phyloP scores from a whole-genome alignment of 2,797 vertebrate species.

The Emys orbicularis region DNA sequence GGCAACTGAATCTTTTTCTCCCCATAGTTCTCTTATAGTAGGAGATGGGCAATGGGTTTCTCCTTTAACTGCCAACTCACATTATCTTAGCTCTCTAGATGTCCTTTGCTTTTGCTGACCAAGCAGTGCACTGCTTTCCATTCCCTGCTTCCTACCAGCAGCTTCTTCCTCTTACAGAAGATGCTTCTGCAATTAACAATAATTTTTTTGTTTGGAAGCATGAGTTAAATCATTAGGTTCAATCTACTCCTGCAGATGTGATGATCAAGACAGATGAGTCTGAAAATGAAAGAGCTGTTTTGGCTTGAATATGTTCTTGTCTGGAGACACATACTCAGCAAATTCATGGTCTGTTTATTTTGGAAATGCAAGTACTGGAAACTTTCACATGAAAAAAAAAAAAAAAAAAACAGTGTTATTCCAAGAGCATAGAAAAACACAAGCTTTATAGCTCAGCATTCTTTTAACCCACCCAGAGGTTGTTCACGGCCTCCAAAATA shows the following conservation, averaged over 20 bases:
- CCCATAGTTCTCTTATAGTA: neutral
- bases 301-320: slow-evolving; percentile 13
- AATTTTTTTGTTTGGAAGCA: neutral
- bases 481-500: neutral
- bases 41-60: neutral
- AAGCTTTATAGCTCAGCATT: slow-evolving; percentile 8
- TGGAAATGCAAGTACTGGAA: slow-evolving; percentile 24
- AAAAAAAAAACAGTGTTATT: neutral
- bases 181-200: neutral
- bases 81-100: neutral
- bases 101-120: neutral
- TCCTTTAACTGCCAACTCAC: neutral
- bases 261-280: slow-evolving; percentile 35
- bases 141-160: neutral
- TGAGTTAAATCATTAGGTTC: slow-evolving; percentile 18
- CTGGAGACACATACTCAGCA: slow-evolving; percentile 18
- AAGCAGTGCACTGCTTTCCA: neutral
- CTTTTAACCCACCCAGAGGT: neutral
- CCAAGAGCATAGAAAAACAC: neutral
- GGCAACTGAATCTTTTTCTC: neutral
- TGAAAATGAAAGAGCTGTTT: slow-evolving; percentile 54
- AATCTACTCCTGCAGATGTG: neutral
- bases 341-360: slow-evolving; percentile 33
- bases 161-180: neutral
- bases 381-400: neutral